A percentile compares a stretch with the other conserved stretches of the same genome.
Conservation (phyloP, 2,797 vertebrate genomes). For the Selene dorsalis region DNA sequence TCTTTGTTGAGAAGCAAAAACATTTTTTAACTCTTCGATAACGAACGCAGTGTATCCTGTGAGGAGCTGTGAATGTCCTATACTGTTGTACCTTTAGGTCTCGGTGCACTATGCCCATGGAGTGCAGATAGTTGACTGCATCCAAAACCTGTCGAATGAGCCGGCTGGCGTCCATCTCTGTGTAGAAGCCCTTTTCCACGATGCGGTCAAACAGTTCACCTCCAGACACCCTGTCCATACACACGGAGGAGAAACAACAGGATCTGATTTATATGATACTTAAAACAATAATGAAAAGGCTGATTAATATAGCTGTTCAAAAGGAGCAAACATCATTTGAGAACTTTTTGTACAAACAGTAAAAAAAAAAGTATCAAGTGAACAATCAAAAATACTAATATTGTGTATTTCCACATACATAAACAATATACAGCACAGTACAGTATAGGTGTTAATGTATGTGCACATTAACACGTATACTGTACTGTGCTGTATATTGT, state of each 20-base stretch:
- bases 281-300: background rate
- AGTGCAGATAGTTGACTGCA: slow-evolving; percentile 95
- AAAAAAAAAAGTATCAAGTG: background rate
- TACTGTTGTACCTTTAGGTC: slow-evolving; percentile 91
- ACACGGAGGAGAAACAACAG: background rate
- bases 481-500: too few species aligned
- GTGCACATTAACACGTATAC: too few species aligned
- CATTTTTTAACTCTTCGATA: background rate
- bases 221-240: slow-evolving; percentile 89
- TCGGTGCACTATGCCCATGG: slow-evolving; percentile 95
- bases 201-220: slow-evolving; percentile 97
- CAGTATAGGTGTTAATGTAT: background rate
- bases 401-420: background rate
- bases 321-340: too few species aligned
- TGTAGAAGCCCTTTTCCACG: slow-evolving; percentile 97
- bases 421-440: background rate
- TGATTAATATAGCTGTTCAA: background rate
- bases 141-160: slow-evolving; percentile 95
- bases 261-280: slow-evolving; percentile 2
- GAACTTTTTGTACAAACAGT: background rate
- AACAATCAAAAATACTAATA: too few species aligned
- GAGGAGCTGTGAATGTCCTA: slow-evolving; percentile 2
- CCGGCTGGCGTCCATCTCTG: slow-evolving; percentile 95
- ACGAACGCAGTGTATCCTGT: background rate
- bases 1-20: background rate